Conservation (phyloP, 2,888 invertebrate genomes). For the Diaphora mendica region DNA sequence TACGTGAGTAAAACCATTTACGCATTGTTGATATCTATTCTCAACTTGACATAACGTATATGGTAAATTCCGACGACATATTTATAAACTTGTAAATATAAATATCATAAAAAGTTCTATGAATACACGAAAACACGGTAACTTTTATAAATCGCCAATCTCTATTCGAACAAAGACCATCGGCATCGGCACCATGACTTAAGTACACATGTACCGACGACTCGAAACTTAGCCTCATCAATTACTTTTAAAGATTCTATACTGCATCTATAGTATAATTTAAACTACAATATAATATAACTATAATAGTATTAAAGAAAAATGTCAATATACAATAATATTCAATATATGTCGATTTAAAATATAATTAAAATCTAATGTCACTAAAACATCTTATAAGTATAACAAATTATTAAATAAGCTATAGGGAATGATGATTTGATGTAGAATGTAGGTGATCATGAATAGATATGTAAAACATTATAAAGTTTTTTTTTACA, state of each 20-base stretch:
- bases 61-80: not conserved
- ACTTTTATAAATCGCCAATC: constrained; percentile 31
- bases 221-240: constrained; percentile 11
- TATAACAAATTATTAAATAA: constrained; percentile 56
- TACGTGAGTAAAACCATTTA: not conserved
- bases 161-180: constrained; percentile 22
- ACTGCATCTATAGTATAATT: constrained; percentile 4
- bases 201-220: constrained; percentile 42
- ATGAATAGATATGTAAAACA: constrained; percentile 15
- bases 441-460: constrained; percentile 36
- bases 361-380: constrained; percentile 32
- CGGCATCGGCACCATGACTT: constrained; percentile 39
- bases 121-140: not conserved
- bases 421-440: constrained; percentile 74
- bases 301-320: constrained; percentile 37
- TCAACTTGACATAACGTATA: not conserved
- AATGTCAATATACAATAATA: constrained; percentile 43
- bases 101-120: constrained; percentile 3
- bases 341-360: constrained; percentile 27
- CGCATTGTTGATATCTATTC: not conserved
- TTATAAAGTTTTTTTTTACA: not conserved
- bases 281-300: constrained; percentile 21
- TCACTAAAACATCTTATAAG: constrained; percentile 50
- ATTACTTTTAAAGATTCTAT: constrained; percentile 13
- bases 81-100: not conserved